Evolutionary conservation across 2,888 invertebrate species (phyloP), one percentile per base, ranked within the genome.

Genomic region (Minunthozetes semirufus): DNA sequence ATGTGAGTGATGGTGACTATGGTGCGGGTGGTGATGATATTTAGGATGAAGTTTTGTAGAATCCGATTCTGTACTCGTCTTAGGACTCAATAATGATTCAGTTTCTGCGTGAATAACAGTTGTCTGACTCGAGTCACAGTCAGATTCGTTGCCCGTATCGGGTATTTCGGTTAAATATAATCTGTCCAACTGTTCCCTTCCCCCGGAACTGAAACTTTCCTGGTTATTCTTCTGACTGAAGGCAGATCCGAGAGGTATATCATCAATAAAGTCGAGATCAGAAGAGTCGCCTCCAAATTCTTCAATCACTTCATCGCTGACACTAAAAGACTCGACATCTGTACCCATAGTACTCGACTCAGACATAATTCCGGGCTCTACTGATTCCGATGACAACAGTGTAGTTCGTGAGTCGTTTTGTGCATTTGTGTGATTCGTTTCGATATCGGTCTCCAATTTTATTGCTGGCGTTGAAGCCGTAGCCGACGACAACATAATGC

Each of bases 261-360:
- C 74, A 27, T 66, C 74, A 19, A 50, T 48, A 33, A 48, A 74
- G 63, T 74, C 74, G 15, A 74, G 33, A 25, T 46, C 48, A 48
- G 74, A 70, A 11, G 22, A 22, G 13, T 68, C 68, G 19, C 46
- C 19, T 6, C 22, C 68, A n/a, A 42, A n/a, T 13, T 27, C 42
- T 22, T 33, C 5, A 8, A 68, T 61, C 8, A 73, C 15, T 33
- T 73, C 56, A 22, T 78, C 78, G 56, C 76, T 76, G 11, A 71
- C 61, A 48, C 76, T 76, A 15, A 78, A 75, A 46, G 76, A 74
- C 46, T 78, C 78, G 48, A 78, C 61, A 56, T 78, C 78, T 0
- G 78, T 78, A 27, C 76, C 77, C 53, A 78, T 17, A 17, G 78
- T 78, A 73, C 77, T 77, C 38, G 76, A 72, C 50, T 77, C 77